These are phyloP conservation scores for Heliocidaris erythrogramma DNA, from an alignment of 35 echinoderm and acorn worm species.

Conservation along the genomic window DNA sequence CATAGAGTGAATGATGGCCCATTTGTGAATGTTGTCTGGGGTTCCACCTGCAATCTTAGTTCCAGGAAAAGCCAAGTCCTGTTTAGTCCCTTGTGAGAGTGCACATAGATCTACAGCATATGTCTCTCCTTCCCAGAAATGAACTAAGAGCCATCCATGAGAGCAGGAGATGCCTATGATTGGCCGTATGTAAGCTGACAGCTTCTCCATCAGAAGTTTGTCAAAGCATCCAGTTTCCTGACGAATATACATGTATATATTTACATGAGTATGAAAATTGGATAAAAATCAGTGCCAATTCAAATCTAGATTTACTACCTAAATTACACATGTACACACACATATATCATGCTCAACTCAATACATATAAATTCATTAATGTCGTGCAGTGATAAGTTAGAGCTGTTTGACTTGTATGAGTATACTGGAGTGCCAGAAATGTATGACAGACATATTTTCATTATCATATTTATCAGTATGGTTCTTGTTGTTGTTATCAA, in stretches of 20 bases:
- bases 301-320: not conserved
- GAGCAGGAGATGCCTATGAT: not conserved
- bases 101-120: constrained; percentile 8
- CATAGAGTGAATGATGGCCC: constrained; percentile 24
- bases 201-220: not conserved
- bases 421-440: not conserved
- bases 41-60: constrained; percentile 30
- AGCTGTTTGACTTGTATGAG: not conserved
- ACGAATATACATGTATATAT: not conserved
- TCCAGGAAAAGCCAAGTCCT: not conserved
- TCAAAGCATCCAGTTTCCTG: not conserved
- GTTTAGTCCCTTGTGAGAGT: not conserved
- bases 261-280: not conserved
- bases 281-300: not conserved
- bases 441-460: too few species aligned
- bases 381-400: not conserved
- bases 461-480: too few species aligned
- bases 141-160: not conserved
- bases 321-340: too few species aligned
- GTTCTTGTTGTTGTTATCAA: too few species aligned
- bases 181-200: not conserved
- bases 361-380: not conserved
- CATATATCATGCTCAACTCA: too few species aligned
- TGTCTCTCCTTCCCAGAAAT: constrained; percentile 31
- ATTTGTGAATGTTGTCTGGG: constrained; percentile 19